These are phyloP conservation scores for Raja brachyura DNA, from an alignment of 2,113 vertebrate genomes.

Conservation along the genomic window DNA sequence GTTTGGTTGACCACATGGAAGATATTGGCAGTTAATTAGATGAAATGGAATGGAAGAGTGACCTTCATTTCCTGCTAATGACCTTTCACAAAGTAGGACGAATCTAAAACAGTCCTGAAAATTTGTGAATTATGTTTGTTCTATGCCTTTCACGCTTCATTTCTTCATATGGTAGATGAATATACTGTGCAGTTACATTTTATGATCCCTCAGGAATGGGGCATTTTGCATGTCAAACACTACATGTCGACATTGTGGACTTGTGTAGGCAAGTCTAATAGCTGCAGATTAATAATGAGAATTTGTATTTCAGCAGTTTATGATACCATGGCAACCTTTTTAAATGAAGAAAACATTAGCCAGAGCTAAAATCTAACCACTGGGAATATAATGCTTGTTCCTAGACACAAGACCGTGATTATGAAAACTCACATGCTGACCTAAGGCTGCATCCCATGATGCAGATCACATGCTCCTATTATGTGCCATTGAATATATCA, in stretches of 20 bases:
- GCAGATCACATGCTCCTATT: background rate
- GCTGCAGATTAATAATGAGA: background rate
- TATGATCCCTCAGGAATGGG: background rate
- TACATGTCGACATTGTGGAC: background rate
- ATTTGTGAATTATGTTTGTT: slow-evolving; percentile 55
- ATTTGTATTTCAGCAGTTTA: background rate
- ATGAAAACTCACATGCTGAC: background rate
- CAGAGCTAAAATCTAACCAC: background rate
- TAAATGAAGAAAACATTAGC: background rate
- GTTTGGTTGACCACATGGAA: slow-evolving; percentile 57
- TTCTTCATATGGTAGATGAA: slow-evolving; percentile 49
- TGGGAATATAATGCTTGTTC: background rate
- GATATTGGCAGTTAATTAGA: slow-evolving; percentile 60
- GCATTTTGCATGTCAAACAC: background rate
- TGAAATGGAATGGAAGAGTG: slow-evolving; percentile 57
- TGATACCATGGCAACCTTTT: background rate
- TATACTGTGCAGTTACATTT: slow-evolving; percentile 34
- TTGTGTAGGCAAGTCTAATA: background rate
- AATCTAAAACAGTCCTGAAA: slow-evolving; percentile 49
- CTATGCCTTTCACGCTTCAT: slow-evolving; percentile 47
- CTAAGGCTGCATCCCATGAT: background rate
- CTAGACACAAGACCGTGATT: background rate
- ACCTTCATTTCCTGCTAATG: slow-evolving; percentile 57
- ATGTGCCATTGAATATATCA: background rate
- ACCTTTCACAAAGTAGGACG: slow-evolving; percentile 49